These are phyloP conservation scores for Mimachlamys varia DNA, from an alignment of 2,888 invertebrate species.

Conservation along the genomic window DNA sequence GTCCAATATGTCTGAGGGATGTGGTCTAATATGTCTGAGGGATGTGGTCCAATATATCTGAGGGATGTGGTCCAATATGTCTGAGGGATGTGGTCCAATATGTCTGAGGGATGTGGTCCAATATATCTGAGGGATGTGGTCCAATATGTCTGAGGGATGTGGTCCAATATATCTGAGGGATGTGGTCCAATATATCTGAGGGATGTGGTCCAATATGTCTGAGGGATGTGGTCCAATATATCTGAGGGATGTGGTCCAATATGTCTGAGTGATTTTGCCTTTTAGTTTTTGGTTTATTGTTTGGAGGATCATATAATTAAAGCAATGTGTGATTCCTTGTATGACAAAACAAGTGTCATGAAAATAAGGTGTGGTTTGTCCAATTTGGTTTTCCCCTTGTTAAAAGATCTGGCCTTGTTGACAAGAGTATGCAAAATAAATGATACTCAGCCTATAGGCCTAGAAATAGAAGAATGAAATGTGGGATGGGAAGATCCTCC, in stretches of 20 bases:
- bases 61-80: background rate
- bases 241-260: background rate
- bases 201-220: background rate
- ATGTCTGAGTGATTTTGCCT: background rate
- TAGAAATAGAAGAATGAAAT: constrained; percentile 1
- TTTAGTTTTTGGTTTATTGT: background rate
- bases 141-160: background rate
- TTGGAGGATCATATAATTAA: background rate
- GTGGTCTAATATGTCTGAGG: background rate
- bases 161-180: background rate
- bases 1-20: background rate
- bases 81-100: background rate
- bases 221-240: background rate
- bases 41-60: background rate
- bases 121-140: background rate
- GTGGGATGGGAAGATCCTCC: background rate
- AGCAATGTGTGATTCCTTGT: background rate
- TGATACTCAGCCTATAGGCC: background rate
- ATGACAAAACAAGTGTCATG: background rate
- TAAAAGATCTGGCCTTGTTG: background rate
- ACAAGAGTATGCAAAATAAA: background rate
- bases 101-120: background rate
- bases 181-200: background rate
- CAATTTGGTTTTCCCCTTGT: background rate
- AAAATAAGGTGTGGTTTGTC: background rate